A percentile compares a stretch with the other conserved stretches of the same genome.
These are phyloP conservation scores for Dione juno DNA, from an alignment of 2,888 invertebrate genomes.

Conservation along the genomic window DNA sequence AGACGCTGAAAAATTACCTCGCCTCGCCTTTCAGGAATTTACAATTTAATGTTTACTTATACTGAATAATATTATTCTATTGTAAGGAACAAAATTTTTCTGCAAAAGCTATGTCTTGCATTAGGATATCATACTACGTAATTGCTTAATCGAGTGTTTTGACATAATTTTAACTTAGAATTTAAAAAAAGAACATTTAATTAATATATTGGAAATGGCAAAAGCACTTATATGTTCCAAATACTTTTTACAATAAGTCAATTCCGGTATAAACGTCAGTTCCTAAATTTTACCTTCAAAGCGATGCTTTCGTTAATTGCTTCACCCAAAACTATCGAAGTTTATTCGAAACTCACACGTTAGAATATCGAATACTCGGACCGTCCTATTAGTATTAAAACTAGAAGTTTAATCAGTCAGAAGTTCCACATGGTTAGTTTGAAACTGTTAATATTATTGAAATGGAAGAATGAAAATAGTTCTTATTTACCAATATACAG, in stretches of 20 bases:
- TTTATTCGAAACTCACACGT: slow-evolving; percentile 38
- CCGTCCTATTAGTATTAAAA: slow-evolving; percentile 34
- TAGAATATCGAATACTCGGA: slow-evolving; percentile 36
- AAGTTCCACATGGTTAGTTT: slow-evolving; percentile 22
- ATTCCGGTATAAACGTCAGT: background rate
- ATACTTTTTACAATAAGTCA: background rate
- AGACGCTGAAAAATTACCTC: slow-evolving; percentile 69
- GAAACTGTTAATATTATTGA: slow-evolving; percentile 24
- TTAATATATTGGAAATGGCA: too few species aligned
- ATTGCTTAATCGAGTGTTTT: too few species aligned
- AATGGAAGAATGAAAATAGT: background rate
- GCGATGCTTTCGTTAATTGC: slow-evolving; percentile 30
- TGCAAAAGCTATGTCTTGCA: background rate
- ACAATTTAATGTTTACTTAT: slow-evolving; percentile 50
- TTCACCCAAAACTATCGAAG: slow-evolving; percentile 35
- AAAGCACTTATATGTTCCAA: background rate
- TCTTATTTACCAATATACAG: background rate
- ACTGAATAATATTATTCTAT: background rate
- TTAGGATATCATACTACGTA: too few species aligned
- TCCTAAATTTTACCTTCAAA: slow-evolving; percentile 9
- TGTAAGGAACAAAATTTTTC: background rate
- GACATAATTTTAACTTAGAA: too few species aligned
- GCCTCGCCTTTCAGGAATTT: slow-evolving; percentile 53
- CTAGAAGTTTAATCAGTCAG: slow-evolving; percentile 38
- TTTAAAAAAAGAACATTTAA: too few species aligned